A percentile compares a stretch with the other conserved stretches of the same genome.
These are phyloP conservation scores for Ptychadena robeensis DNA, from an alignment of 2,797 vertebrate species.

Conservation along the genomic window DNA sequence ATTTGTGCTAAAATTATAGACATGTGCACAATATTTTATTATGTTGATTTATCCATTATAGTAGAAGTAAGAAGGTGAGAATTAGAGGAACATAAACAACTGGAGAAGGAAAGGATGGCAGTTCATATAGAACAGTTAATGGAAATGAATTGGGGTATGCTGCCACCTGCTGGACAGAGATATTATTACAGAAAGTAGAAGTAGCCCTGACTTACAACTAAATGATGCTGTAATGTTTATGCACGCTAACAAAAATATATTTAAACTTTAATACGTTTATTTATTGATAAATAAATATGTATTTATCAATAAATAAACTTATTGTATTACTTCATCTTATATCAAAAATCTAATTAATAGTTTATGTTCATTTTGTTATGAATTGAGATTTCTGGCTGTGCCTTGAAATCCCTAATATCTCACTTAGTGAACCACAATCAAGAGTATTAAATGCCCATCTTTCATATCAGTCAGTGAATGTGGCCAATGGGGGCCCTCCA, in stretches of 20 bases:
- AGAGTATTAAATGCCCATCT: too few species aligned
- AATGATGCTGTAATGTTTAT: not conserved
- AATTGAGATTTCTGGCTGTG: too few species aligned
- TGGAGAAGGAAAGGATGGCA: conserved; percentile 4
- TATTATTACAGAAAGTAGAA: not conserved
- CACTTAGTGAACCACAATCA: too few species aligned
- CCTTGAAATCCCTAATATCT: too few species aligned
- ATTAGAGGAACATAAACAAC: conserved; percentile 36
- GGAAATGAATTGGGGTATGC: conserved; percentile 34
- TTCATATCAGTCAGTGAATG: too few species aligned
- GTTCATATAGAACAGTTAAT: not conserved
- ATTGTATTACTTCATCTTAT: not conserved
- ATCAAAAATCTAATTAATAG: too few species aligned
- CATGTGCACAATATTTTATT: conserved; percentile 45
- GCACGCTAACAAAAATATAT: too few species aligned
- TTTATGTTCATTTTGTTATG: too few species aligned
- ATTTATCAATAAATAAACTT: not conserved
- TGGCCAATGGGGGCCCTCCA: too few species aligned
- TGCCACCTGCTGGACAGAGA: conserved; percentile 50
- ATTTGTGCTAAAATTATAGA: conserved; percentile 31
- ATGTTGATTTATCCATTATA: conserved; percentile 39
- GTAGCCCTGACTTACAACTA: not conserved
- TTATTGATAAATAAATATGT: not conserved
- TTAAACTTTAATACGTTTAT: not conserved
- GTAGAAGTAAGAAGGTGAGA: conserved; percentile 36